Percentiles rank a stretch among this genome's conserved stretches.
Evolutionary conservation across 1,140 invertebrate genomes (phyloP).

Genomic region (Steinernema feltiae): DNA sequence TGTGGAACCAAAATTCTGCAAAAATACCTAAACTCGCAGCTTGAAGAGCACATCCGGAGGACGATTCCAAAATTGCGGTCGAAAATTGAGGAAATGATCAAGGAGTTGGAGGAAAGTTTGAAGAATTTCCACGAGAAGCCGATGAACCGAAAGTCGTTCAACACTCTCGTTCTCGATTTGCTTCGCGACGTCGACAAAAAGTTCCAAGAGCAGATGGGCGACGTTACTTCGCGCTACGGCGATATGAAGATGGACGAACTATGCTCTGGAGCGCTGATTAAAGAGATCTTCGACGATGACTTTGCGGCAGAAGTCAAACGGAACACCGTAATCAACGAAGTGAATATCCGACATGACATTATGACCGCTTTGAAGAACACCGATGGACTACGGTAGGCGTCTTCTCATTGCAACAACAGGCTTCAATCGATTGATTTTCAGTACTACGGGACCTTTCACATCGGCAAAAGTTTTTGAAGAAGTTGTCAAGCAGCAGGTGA

Average conservation of each 20-base stretch:
- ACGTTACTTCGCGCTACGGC: not conserved
- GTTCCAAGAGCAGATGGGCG: not conserved
- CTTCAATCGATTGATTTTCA: too few relatives aligned
- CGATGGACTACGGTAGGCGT: not conserved
- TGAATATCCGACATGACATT: not conserved
- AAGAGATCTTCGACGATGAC: not conserved
- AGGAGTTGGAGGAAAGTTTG: not conserved
- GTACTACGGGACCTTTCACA: too few relatives aligned
- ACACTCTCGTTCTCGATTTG: not conserved
- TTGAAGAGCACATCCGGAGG: not conserved
- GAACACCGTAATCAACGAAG: not conserved
- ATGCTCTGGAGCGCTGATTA: not conserved
- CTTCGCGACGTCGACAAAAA: not conserved
- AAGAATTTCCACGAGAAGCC: not conserved
- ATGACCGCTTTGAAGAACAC: not conserved
- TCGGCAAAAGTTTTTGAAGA: too few relatives aligned
- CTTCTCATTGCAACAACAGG: too few relatives aligned
- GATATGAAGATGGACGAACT: not conserved
- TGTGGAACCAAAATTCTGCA: not conserved
- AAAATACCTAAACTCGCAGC: not conserved
- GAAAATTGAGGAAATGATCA: not conserved
- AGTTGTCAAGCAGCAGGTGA: too few relatives aligned
- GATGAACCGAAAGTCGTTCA: not conserved
- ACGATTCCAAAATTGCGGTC: not conserved
- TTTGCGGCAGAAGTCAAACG: not conserved